These are phyloP conservation scores for Rhyacophila brunnea DNA, from an alignment of 1,140 invertebrate species.

Conservation along the genomic window DNA sequence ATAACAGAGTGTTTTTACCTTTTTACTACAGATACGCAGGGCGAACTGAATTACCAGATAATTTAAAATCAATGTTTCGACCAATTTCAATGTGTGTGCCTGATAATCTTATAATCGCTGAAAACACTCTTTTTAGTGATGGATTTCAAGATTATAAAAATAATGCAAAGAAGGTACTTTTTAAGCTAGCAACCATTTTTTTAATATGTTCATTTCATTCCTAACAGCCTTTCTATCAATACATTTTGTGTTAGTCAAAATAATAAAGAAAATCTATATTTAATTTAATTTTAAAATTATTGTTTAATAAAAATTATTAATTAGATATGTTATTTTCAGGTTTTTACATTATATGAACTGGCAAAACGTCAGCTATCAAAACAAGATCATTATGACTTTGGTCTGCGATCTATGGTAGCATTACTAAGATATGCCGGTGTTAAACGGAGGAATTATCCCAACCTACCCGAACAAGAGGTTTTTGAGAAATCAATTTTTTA, in stretches of 20 bases:
- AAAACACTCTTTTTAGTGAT: slow-evolving; percentile 85
- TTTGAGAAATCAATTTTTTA: too few species aligned
- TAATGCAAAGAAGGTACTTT: slow-evolving; percentile 72
- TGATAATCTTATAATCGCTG: slow-evolving; percentile 84
- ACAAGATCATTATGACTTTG: slow-evolving; percentile 86
- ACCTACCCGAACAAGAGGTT: slow-evolving; percentile 77
- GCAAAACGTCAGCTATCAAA: slow-evolving; percentile 74
- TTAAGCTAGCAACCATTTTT: neutral
- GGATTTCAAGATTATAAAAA: slow-evolving; percentile 78
- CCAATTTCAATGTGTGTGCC: slow-evolving; percentile 95
- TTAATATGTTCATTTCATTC: neutral
- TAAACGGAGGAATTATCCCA: slow-evolving; percentile 69
- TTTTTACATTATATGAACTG: slow-evolving; percentile 70
- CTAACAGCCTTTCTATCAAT: neutral
- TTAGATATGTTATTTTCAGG: slow-evolving; percentile 41
- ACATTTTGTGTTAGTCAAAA: too few species aligned
- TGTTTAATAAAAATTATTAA: too few species aligned
- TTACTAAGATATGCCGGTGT: slow-evolving; percentile 79
- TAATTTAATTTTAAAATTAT: too few species aligned
- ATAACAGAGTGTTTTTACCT: too few species aligned
- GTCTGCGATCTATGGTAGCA: slow-evolving; percentile 79
- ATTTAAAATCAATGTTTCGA: slow-evolving; percentile 89
- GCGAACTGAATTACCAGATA: slow-evolving; percentile 85
- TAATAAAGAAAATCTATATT: neutral
- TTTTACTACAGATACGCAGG: slow-evolving; percentile 63